These are phyloP conservation scores for Camelus dromedarius DNA, from an alignment of 2,113 vertebrate genomes.

Conservation along the genomic window DNA sequence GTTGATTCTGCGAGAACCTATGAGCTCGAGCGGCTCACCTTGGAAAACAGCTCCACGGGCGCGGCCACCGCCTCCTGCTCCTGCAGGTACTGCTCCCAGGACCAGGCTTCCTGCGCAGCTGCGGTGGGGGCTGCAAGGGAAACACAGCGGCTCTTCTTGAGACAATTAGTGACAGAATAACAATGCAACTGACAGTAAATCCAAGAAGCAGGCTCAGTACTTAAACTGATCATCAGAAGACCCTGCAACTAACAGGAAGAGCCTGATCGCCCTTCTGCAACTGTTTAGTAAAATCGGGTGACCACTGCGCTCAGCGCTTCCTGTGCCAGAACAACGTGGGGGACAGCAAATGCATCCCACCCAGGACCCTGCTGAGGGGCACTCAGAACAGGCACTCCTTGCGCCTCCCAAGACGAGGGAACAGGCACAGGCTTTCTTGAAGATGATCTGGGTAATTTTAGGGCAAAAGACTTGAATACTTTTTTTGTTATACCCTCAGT, in stretches of 20 bases:
- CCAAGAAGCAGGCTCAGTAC: neutral
- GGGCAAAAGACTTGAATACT: neutral
- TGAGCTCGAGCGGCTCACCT: constrained; percentile 45
- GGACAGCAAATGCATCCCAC: too few relatives aligned
- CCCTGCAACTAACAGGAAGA: neutral
- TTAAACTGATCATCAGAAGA: neutral
- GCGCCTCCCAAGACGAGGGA: neutral
- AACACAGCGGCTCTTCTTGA: neutral
- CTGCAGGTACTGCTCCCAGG: constrained; percentile 62
- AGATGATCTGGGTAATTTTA: neutral
- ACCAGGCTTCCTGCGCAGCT: neutral
- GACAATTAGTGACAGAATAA: neutral
- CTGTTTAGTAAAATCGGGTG: neutral
- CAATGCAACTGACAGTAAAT: neutral
- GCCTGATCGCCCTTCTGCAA: neutral
- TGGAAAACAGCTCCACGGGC: constrained; percentile 60
- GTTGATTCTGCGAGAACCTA: neutral
- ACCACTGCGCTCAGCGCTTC: neutral
- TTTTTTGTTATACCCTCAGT: neutral
- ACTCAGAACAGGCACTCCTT: neutral
- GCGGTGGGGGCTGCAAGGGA: neutral
- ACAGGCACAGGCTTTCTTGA: neutral
- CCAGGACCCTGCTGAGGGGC: too few relatives aligned
- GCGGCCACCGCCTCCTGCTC: constrained; percentile 36
- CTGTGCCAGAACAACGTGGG: neutral